These are phyloP conservation scores for Myotis myotis DNA, from an alignment of 2,797 vertebrate species.

Conservation along the genomic window DNA sequence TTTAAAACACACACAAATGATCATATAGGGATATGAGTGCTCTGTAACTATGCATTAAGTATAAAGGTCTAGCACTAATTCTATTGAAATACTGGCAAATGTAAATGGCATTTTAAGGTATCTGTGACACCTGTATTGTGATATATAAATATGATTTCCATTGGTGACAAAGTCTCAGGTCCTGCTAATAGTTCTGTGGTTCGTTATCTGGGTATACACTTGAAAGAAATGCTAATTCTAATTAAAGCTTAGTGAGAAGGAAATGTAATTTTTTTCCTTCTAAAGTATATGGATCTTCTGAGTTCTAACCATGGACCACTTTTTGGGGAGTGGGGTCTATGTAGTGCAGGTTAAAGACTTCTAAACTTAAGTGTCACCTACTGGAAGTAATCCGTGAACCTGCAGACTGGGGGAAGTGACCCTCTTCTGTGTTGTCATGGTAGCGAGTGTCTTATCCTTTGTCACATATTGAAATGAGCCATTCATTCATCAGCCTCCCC, in stretches of 20 bases:
- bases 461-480: not conserved
- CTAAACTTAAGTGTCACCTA: not conserved
- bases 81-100: not conserved
- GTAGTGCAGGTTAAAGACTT: not conserved
- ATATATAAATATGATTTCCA: constrained; percentile 14
- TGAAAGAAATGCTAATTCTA: constrained; percentile 34
- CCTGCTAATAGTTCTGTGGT: not conserved
- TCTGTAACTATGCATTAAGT: not conserved
- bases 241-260: not conserved
- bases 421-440: not conserved
- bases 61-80: not conserved
- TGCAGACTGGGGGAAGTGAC: not conserved
- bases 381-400: not conserved
- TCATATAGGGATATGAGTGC: not conserved
- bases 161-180: not conserved
- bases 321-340: not conserved
- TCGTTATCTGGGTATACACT: not conserved
- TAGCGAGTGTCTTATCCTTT: not conserved
- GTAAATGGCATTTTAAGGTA: not conserved
- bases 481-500: not conserved
- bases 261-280: not conserved
- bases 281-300: not conserved
- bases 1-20: not conserved
- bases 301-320: not conserved
- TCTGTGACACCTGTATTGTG: not conserved